These are phyloP conservation scores for Arnoldichthys spilopterus DNA, from an alignment of 2,797 vertebrate genomes.

Conservation along the genomic window DNA sequence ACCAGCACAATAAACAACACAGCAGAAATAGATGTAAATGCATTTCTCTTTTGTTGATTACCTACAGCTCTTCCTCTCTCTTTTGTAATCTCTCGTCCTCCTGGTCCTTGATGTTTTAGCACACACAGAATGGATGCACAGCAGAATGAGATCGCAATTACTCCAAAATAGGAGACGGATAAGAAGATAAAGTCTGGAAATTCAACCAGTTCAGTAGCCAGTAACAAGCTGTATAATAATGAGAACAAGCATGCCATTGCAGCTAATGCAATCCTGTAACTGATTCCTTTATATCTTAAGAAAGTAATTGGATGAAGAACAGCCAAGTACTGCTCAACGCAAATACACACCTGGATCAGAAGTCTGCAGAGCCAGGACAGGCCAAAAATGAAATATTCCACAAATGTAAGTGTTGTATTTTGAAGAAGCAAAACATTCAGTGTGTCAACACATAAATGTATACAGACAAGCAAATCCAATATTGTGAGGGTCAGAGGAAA, in stretches of 20 bases:
- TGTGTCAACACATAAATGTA: not conserved
- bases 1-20: slow-evolving; percentile 25
- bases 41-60: slow-evolving; percentile 36
- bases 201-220: rapidly evolving
- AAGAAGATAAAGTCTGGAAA: slow-evolving; percentile 26
- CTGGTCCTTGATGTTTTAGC: slow-evolving; percentile 14
- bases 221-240: not conserved
- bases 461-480: not conserved
- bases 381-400: not conserved
- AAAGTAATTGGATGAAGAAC: slow-evolving; percentile 37
- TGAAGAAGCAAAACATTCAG: not conserved
- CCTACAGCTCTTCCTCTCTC: not conserved
- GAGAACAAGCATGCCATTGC: not conserved
- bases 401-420: not conserved
- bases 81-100: not conserved
- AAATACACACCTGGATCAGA: slow-evolving; percentile 4
- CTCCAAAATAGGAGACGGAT: not conserved
- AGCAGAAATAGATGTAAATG: not conserved
- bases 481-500: not conserved
- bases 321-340: slow-evolving; percentile 20
- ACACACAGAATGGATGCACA: slow-evolving; percentile 23
- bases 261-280: slow-evolving; percentile 5
- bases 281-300: slow-evolving; percentile 27
- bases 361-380: slow-evolving; percentile 5
- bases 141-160: slow-evolving; percentile 24